Percentiles rank a stretch among this genome's conserved stretches.
These are phyloP conservation scores for Ichneumoninae sp. DNA, from an alignment of 2,888 invertebrate genomes.

Conservation along the genomic window DNA sequence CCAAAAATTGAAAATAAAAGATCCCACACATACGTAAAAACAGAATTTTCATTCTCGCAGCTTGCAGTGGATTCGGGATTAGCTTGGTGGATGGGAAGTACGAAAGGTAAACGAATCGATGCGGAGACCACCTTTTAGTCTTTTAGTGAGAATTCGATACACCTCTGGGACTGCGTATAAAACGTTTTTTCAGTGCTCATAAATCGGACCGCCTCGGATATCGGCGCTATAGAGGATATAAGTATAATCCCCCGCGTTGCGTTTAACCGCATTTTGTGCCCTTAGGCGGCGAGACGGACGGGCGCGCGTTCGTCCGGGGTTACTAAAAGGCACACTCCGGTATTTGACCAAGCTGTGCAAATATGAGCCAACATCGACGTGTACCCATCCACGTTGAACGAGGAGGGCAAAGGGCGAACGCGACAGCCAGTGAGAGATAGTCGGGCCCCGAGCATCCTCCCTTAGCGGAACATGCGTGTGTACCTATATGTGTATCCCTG, in stretches of 20 bases:
- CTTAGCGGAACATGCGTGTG: slow-evolving; percentile 64
- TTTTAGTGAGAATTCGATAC: slow-evolving; percentile 62
- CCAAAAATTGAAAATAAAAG: background rate
- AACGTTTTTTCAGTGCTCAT: slow-evolving; percentile 41
- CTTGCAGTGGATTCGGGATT: slow-evolving; percentile 27
- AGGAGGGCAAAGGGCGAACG: slow-evolving; percentile 57
- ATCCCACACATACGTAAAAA: background rate
- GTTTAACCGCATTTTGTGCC: slow-evolving; percentile 75
- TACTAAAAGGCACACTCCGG: slow-evolving; percentile 82
- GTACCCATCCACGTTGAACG: slow-evolving; percentile 32
- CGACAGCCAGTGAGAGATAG: slow-evolving; percentile 32
- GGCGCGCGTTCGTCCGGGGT: slow-evolving; percentile 73
- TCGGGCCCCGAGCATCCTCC: slow-evolving; percentile 47
- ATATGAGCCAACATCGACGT: slow-evolving; percentile 73
- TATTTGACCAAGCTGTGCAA: slow-evolving; percentile 84
- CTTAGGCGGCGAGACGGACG: slow-evolving; percentile 50
- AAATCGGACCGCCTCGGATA: slow-evolving; percentile 21
- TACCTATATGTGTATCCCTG: slow-evolving; percentile 74
- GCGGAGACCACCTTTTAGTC: slow-evolving; percentile 40
- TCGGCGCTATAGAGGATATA: slow-evolving; percentile 28
- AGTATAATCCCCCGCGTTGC: slow-evolving; percentile 60
- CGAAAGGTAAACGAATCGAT: slow-evolving; percentile 14
- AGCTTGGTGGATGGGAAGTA: slow-evolving; percentile 1
- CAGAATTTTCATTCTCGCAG: background rate
- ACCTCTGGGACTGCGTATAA: slow-evolving; percentile 46